Percentiles rank a stretch among this genome's conserved stretches.
These are phyloP conservation scores for Phataginus tetradactyla DNA, from an alignment of 2,797 vertebrate species.

Conservation along the genomic window DNA sequence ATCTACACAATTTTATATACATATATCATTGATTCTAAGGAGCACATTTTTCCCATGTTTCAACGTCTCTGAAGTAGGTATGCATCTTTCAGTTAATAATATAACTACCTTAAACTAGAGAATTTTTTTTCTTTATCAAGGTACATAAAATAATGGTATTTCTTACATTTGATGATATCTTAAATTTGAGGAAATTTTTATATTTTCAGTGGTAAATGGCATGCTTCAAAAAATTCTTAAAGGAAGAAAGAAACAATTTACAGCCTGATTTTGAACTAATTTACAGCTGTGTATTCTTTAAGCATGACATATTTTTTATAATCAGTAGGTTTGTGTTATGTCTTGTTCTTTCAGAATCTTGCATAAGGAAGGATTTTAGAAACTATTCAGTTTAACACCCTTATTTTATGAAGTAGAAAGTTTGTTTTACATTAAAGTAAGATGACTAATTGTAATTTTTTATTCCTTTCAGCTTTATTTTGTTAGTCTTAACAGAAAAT, in stretches of 20 bases:
- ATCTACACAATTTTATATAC: neutral
- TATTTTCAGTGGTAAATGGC: neutral
- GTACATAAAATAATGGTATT: neutral
- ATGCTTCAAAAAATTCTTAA: neutral
- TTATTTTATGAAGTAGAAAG: neutral
- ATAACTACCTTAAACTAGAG: neutral
- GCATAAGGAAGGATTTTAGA: neutral
- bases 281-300: neutral
- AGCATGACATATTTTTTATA: neutral
- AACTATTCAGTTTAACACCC: neutral
- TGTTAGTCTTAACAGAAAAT: neutral
- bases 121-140: neutral
- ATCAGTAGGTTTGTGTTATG: neutral
- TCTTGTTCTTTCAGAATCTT: neutral
- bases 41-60: neutral
- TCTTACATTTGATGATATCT: neutral
- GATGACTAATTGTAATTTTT: neutral
- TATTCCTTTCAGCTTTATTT: neutral
- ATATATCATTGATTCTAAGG: neutral
- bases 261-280: neutral
- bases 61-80: neutral
- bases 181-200: neutral
- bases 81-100: neutral
- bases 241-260: neutral
- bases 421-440: slow-evolving; percentile 22